Base-by-base conservation (phyloP, 2,797 vertebrate genomes). In the Falco naumanni region DNA sequence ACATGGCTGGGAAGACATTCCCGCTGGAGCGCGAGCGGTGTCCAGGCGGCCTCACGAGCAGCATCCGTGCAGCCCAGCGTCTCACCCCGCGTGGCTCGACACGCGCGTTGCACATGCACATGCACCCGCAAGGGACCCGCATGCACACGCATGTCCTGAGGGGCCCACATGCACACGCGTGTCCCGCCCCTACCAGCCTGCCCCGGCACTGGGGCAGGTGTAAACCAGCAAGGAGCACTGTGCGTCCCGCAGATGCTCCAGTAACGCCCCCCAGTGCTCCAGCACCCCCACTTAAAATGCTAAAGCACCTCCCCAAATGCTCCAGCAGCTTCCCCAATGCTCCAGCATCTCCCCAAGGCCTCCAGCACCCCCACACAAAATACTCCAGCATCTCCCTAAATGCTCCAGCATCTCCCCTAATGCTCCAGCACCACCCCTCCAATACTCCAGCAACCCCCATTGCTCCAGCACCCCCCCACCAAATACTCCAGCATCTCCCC, bases 121-220 rank as follows among this genome's bases (percentile, higher is more conserved):
- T 8, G 31, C 48, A 13, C 24, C 21, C 24, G 7, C 4, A 2
- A 56, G 41, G 56, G 14, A 15, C 39, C 13, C 4, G 6, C 16
- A 0, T 2, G 43, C 16, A 5, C 13, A 20, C 9, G 4, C 29
- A 0, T 0, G 7, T 5, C 21, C 29, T 3, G 2, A 48, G 41
- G 56, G 14, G 12, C 39, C 11, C 4, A 5, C 16, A 1, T 2
- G 43, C 16, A 5, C 13, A 20, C 9, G 4, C 25, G 0, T 0
- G 7, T 5, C 21, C 29, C 10, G 2, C 26, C 48, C 79, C 7
- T 3, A 11, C 28, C 28, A 22, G 6, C 4, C 24, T 5, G 5
- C 16, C 29, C 47, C 4, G 7, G 31, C 2, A 2, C 6, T 5
- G 11, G 64, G 17, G 48, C 12, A n/a, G 53, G 29, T 48, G 48